These are phyloP conservation scores for Planococcus citri DNA, from an alignment of 1,140 invertebrate genomes.

Conservation along the genomic window DNA sequence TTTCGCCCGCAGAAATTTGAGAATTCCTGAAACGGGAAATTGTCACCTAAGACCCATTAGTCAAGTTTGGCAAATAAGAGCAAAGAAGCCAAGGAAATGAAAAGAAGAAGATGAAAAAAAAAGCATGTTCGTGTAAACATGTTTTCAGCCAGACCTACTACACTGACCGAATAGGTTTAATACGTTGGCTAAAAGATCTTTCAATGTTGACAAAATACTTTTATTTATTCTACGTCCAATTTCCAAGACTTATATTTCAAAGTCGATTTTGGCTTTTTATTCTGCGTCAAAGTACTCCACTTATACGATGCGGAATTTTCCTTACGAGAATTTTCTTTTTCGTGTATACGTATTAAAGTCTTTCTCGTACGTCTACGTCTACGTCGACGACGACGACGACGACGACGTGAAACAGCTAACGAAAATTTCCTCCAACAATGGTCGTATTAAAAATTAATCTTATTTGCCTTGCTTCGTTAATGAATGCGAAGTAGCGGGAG, in stretches of 20 bases:
- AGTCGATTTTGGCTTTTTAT: not conserved
- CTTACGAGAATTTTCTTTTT: not conserved
- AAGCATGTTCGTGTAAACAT: conserved; percentile 1
- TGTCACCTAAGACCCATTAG: conserved; percentile 6
- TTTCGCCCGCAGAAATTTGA: not conserved
- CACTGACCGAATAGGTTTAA: conserved; percentile 2
- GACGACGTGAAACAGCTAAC: not conserved
- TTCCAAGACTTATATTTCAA: not conserved
- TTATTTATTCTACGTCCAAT: conserved; percentile 1
- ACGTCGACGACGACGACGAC: too few species aligned
- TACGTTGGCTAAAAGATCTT: conserved; percentile 5
- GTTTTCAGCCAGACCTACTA: not conserved
- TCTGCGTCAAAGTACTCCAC: not conserved
- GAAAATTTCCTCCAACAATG: not conserved
- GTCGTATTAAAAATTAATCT: not conserved
- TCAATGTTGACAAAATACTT: conserved; percentile 4
- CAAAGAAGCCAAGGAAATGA: not conserved
- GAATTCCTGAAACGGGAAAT: not conserved
- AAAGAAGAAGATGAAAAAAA: not conserved
- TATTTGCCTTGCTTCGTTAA: not conserved
- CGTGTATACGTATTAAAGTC: too few species aligned
- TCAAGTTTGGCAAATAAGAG: not conserved
- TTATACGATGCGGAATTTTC: not conserved
- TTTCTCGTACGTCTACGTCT: too few species aligned
- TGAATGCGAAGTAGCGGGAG: not conserved